A percentile compares a stretch with the other conserved stretches of the same genome.
phyloP scores from a whole-genome alignment of 1,140 invertebrate species.

The Eumeta japonica region DNA sequence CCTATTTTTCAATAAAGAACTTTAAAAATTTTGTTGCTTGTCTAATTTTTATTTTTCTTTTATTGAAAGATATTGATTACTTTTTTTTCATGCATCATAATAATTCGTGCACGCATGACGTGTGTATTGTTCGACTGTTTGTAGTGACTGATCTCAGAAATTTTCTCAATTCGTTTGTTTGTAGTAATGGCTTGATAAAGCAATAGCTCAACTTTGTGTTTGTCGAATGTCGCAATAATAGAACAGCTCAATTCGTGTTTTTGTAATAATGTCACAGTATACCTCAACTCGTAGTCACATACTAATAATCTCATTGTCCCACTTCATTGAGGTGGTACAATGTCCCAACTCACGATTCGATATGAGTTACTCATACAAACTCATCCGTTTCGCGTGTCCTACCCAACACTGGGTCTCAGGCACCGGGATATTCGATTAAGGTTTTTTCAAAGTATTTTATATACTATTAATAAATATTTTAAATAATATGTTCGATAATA shows the following conservation, averaged over 20 bases:
- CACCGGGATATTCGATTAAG: no score
- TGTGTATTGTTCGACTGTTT: no score
- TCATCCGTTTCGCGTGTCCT: neutral
- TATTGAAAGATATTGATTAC: no score
- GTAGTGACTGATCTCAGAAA: no score
- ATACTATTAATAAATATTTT: no score
- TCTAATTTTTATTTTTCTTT: no score
- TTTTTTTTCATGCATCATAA: no score
- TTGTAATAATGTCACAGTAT: neutral
- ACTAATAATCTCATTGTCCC: neutral
- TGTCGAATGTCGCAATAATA: neutral
- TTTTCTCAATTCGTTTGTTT: neutral
- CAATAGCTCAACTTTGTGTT: neutral
- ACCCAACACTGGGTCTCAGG: neutral
- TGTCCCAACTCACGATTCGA: neutral
- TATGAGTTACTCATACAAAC: slow-evolving; percentile 1
- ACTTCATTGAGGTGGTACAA: slow-evolving; percentile 1
- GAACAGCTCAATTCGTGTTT: neutral
- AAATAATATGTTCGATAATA: no score
- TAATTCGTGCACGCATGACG: no score
- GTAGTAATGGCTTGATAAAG: neutral
- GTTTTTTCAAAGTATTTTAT: no score
- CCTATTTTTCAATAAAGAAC: no score
- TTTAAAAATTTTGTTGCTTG: no score
- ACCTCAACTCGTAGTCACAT: neutral